phyloP scores from a whole-genome alignment of 1,140 invertebrate species.

The Microplitis mediator region DNA sequence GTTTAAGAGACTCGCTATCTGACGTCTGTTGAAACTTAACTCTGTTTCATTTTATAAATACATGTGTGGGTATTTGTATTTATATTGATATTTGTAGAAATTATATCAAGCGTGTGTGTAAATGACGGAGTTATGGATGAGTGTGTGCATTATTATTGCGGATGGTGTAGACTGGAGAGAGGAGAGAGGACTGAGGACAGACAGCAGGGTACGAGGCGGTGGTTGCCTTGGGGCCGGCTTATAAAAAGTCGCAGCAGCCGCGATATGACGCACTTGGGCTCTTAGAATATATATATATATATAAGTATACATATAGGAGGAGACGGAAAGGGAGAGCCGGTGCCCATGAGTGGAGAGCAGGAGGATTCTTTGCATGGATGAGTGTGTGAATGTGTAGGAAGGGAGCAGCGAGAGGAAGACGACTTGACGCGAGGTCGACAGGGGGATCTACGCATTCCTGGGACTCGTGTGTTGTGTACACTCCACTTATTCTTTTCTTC shows the following conservation, averaged over 20 bases:
- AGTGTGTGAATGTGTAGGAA: background rate
- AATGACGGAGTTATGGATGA: too few species aligned
- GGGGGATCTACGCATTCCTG: constrained; percentile 31
- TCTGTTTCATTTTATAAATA: background rate
- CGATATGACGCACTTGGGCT: constrained; percentile 17
- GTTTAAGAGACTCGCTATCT: background rate
- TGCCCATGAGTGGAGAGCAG: background rate
- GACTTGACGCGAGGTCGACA: constrained; percentile 38
- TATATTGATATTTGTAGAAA: too few species aligned
- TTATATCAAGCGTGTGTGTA: too few species aligned
- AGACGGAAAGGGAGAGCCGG: constrained; percentile 18
- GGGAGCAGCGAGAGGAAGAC: constrained; percentile 15
- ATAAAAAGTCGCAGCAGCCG: constrained; percentile 5
- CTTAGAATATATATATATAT: background rate
- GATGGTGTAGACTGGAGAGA: background rate
- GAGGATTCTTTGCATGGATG: constrained; percentile 26
- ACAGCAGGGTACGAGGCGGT: constrained; percentile 19
- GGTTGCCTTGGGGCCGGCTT: constrained; percentile 17
- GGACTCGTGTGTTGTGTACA: background rate
- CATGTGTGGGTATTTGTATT: too few species aligned
- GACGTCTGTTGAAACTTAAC: too few species aligned
- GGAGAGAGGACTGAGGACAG: background rate
- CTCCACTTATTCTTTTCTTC: background rate
- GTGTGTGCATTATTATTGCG: background rate
- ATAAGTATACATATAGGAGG: background rate